Evolutionary conservation across 1,140 invertebrate genomes (phyloP), one percentile per base, ranked within the genome.

Genomic region (Dendrolimus punctatus): DNA sequence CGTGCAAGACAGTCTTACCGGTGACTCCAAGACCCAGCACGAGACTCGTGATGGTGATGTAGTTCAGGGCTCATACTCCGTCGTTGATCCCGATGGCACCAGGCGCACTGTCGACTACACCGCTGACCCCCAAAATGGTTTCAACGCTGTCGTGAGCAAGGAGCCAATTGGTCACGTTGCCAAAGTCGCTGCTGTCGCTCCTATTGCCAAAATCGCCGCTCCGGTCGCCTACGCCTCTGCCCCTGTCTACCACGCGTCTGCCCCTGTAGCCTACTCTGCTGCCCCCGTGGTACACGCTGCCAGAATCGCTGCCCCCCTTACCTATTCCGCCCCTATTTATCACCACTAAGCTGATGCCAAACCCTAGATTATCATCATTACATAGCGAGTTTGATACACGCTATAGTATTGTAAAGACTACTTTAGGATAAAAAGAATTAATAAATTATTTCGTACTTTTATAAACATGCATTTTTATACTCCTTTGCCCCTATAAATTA

Each of bases 31-130:
- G 75, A 86, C 84, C 58, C 91, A 92, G 62, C 87, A 91, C 51
- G 92, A 93, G 73, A 88, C 76, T 37, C 84, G 90, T 41, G 83
- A 91, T 52, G 90, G 90, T 4, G 90, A 90, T 55, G 70, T 90
- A 2, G 88, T 91, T 6, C 88, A 90, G 65, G 91, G 91, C 53
- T 87, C 87, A 42, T 91, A 91, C 76, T 89, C 88, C 4, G 69
- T 91, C 4, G 83, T 90, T 10, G 91, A 92, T 73, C 88, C 91
- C 4, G 91, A 92, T 67, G 91, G 91, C 53, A 89, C 87, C 63
- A 89, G 88, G 65, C 85, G 91, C 55, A 91, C 88, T 43, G 91
- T 92, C 0, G 89, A 91, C 52, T 92, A 92, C 74, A 90, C 90
- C 8, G 88, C 88, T n/a, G 88, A 89, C 60, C 71, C 76, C 40